Evolutionary conservation across 2,113 vertebrate genomes (phyloP), one percentile per base, ranked within the genome.

Genomic region (Oryzias curvinotus): DNA sequence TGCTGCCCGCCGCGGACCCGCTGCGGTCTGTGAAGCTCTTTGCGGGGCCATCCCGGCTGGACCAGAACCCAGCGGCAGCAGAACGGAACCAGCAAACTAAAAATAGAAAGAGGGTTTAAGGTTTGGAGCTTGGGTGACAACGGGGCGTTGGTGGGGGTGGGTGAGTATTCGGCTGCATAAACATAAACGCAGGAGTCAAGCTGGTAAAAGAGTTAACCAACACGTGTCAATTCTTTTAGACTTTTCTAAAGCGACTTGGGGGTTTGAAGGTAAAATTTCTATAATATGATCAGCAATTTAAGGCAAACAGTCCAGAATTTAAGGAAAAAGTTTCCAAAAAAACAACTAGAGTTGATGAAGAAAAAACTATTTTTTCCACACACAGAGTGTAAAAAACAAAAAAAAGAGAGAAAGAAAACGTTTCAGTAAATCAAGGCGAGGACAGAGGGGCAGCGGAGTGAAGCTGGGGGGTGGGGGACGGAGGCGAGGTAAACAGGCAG

Each of bases 81-180:
- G 36, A 17, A 56, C 77, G 36, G 41, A 77, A 71, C 60, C 55
- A 66, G 62, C 65, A 62, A 28, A 62, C 88, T 89, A 88, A 89
- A 89, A 88, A 88, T 91, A 92, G 89, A 88, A 58, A 46, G 49
- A 71, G 85, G 87, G 81, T 86, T 87, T 84, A 86, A 65, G 30
- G 36, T 66, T 61, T 77, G 19, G 64, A 85, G 90, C 85, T 88
- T 84, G 85, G 85, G 87, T 89, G 89, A 90, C 88, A 90, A 88
- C 86, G 89, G 62, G 52, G 52, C n/a, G n/a, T n/a, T n/a, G n/a
- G n/a, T 21, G 42, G 28, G 43, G 55, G 49, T 7, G 28, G 50
- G 52, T 28, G 51, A 14, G 55, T 12, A 52, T 71, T 65, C 52
- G 43, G 56, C 41, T 64, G 65, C 56, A 50, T 44, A 63, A 77